A percentile compares a stretch with the other conserved stretches of the same genome.
Evolutionary conservation across 2,113 vertebrate species (phyloP).

Genomic region (Gallinago undulata): DNA sequence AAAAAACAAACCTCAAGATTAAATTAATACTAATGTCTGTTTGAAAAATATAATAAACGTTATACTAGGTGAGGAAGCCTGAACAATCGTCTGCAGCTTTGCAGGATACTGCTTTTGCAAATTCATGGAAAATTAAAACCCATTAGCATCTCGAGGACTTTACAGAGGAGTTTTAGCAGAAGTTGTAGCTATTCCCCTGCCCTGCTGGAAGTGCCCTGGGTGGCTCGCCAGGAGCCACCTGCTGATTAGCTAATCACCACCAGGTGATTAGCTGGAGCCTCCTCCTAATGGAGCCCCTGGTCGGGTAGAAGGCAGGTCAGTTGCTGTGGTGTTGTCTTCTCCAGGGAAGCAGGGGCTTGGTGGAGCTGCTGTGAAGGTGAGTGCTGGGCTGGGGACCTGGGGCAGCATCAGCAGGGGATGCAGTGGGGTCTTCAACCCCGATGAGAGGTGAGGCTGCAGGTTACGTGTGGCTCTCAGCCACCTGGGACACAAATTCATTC

Average conservation of each 20-base stretch:
- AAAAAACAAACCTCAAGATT: not conserved
- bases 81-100: constrained; percentile 19
- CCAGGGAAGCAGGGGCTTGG: not conserved
- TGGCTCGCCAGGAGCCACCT: too few species aligned
- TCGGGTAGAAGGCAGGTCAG: rapidly evolving
- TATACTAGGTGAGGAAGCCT: constrained; percentile 34
- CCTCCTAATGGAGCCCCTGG: rapidly evolving
- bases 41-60: constrained; percentile 58
- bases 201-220: not conserved
- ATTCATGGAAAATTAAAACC: not conserved
- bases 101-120: constrained; percentile 23
- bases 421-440: rapidly evolving
- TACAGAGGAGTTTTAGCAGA: not conserved
- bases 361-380: not conserved
- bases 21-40: constrained; percentile 59
- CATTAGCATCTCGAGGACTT: not conserved
- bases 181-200: not conserved
- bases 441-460: not conserved
- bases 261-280: not conserved
- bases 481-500: not conserved
- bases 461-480: not conserved
- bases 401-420: rapidly evolving
- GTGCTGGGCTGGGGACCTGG: not conserved
- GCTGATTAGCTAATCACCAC: too few species aligned
- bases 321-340: rapidly evolving